phyloP scores from a whole-genome alignment of 2,113 vertebrate species.

The Periophthalmodon schlosseri region DNA sequence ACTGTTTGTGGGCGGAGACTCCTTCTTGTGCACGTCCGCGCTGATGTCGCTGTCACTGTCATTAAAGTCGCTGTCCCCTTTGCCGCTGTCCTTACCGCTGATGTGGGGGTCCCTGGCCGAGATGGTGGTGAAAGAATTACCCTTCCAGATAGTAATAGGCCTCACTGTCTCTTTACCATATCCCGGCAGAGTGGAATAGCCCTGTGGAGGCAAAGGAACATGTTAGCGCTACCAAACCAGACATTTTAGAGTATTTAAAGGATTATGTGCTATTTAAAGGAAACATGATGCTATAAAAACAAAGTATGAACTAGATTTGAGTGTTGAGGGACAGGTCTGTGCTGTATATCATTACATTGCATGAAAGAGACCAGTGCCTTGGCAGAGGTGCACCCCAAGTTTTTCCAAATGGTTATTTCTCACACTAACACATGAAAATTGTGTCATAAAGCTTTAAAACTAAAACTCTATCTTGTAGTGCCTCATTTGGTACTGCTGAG shows the following conservation, averaged over 20 bases:
- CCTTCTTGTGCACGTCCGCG: conserved; percentile 90
- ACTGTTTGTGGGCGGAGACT: conserved; percentile 86
- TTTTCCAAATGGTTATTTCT: neutral
- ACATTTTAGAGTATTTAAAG: neutral
- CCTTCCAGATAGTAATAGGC: conserved; percentile 92
- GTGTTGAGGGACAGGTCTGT: too few species aligned
- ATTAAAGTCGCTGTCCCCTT: conserved; percentile 97
- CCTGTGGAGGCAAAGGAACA: conserved; percentile 65
- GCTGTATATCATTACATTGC: neutral
- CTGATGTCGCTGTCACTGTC: conserved; percentile 97
- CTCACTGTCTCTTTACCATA: conserved; percentile 85
- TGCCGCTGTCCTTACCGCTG: conserved; percentile 97
- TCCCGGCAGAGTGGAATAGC: conserved; percentile 83
- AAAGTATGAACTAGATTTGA: too few species aligned
- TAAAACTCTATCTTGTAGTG: too few species aligned
- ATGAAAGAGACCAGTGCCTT: neutral
- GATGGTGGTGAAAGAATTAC: conserved; percentile 93
- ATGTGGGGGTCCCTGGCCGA: conserved; percentile 90
- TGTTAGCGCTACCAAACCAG: too few species aligned
- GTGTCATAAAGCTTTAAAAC: too few species aligned
- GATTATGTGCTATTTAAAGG: neutral
- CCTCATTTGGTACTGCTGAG: too few species aligned
- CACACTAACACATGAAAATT: neutral
- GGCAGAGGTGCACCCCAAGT: neutral
- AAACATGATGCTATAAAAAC: neutral